phyloP scores from a whole-genome alignment of 2,888 invertebrate species.

The Folsomia manolachei region DNA sequence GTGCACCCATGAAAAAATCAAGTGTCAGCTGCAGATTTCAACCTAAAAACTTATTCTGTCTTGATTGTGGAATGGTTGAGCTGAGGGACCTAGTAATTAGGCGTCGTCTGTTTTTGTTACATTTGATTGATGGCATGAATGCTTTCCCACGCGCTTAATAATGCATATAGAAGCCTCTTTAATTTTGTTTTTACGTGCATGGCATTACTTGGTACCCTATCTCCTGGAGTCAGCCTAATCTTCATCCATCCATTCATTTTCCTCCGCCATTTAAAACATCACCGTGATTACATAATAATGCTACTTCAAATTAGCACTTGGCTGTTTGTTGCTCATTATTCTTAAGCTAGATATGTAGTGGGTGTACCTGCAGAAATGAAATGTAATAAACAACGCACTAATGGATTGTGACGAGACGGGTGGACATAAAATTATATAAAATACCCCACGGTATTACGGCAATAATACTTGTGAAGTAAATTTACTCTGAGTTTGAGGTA shows the following conservation, averaged over 20 bases:
- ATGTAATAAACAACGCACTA: no score
- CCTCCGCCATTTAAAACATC: no score
- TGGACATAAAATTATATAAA: no score
- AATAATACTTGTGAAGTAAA: no score
- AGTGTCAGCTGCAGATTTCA: slow-evolving; percentile 10
- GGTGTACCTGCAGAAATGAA: no score
- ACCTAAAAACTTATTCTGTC: neutral
- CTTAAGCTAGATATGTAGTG: slow-evolving; percentile 5
- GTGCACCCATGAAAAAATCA: slow-evolving; percentile 1
- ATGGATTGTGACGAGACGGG: no score
- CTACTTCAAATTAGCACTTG: neutral
- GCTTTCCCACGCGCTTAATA: slow-evolving; percentile 2
- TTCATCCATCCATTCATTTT: neutral
- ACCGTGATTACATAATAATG: neutral
- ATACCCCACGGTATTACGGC: no score
- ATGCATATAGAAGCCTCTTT: neutral
- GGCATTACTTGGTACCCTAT: no score
- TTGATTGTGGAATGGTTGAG: neutral
- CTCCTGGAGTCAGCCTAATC: neutral
- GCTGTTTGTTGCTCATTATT: slow-evolving; percentile 12
- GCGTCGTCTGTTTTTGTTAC: slow-evolving; percentile 11
- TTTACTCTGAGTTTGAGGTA: no score
- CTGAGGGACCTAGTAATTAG: slow-evolving; percentile 15
- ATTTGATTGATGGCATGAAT: slow-evolving; percentile 19
- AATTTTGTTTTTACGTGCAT: neutral